Percentiles rank a stretch among this genome's conserved stretches.
These are phyloP conservation scores for Gymnobelideus leadbeateri DNA, from an alignment of 2,113 vertebrate species.

Conservation along the genomic window DNA sequence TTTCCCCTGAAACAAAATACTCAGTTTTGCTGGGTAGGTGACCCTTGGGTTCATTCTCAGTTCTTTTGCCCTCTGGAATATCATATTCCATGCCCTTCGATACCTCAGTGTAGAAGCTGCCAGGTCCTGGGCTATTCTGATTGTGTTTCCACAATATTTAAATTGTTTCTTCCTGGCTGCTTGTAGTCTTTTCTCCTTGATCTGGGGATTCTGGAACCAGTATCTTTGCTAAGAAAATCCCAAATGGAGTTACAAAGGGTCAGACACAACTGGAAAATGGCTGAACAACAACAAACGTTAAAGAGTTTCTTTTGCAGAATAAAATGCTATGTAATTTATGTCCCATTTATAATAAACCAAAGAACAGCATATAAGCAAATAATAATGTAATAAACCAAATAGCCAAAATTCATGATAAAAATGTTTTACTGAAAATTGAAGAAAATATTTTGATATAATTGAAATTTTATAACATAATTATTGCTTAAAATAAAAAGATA, in stretches of 20 bases:
- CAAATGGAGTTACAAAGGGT: background rate
- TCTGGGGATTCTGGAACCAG: too few species aligned
- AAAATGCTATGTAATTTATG: constrained; percentile 58
- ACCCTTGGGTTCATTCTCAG: too few species aligned
- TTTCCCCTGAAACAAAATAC: too few species aligned
- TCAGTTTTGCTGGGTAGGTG: too few species aligned
- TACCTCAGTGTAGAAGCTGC: too few species aligned
- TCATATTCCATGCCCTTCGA: too few species aligned
- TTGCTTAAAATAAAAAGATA: background rate
- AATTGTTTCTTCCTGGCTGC: too few species aligned
- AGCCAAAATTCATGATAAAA: background rate
- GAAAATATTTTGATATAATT: constrained; percentile 60
- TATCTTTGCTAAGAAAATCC: background rate
- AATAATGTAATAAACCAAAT: constrained; percentile 3
- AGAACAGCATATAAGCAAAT: constrained; percentile 63
- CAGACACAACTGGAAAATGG: background rate
- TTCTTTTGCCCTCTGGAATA: too few species aligned
- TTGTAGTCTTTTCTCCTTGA: too few species aligned
- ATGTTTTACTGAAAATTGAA: background rate
- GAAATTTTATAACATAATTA: constrained; percentile 26
- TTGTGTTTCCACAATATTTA: too few species aligned
- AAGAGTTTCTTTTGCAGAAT: constrained; percentile 48
- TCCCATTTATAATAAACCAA: constrained; percentile 41
- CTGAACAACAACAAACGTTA: background rate
- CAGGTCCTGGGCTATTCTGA: too few species aligned